Percentiles rank a stretch among this genome's conserved stretches.
Conservation (phyloP, 2,113 vertebrate species). For the Saccopteryx bilineata region DNA sequence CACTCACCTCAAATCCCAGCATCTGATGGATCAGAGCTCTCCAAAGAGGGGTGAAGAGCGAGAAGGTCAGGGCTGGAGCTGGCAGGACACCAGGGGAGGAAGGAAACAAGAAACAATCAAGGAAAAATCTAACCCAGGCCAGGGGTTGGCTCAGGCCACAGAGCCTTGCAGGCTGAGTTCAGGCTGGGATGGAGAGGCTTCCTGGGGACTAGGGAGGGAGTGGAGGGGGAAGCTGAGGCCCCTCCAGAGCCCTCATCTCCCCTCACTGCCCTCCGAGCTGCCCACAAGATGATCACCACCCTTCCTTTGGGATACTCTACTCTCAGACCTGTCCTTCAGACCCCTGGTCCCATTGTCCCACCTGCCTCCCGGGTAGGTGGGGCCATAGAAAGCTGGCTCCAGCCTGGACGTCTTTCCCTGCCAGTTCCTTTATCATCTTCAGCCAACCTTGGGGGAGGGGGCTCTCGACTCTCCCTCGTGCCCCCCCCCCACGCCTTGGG, state of each 20-base stretch:
- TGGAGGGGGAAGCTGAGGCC: not conserved
- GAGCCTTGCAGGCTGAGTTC: not conserved
- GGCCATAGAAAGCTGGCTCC: not conserved
- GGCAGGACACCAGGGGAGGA: slow-evolving; percentile 42
- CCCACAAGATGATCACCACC: too few species aligned
- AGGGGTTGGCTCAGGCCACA: slow-evolving; percentile 49
- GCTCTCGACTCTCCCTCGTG: not conserved
- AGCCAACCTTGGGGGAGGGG: not conserved
- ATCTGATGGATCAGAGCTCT: not conserved
- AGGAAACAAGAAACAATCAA: slow-evolving; percentile 79
- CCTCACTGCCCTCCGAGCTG: not conserved
- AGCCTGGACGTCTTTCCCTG: not conserved
- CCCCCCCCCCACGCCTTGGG: not conserved
- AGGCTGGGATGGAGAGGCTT: not conserved
- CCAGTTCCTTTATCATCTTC: not conserved
- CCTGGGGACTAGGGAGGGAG: too few species aligned
- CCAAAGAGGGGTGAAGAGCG: not conserved
- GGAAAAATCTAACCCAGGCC: slow-evolving; percentile 56
- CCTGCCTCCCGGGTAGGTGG: not conserved
- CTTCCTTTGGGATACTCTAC: not conserved
- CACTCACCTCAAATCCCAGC: not conserved
- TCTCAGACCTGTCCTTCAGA: not conserved
- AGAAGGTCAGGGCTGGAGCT: slow-evolving; percentile 22
- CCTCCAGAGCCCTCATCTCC: not conserved
- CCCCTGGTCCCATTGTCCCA: not conserved